Base-by-base conservation (phyloP, 2,888 invertebrate genomes). In the Drosophila villosipedis region DNA sequence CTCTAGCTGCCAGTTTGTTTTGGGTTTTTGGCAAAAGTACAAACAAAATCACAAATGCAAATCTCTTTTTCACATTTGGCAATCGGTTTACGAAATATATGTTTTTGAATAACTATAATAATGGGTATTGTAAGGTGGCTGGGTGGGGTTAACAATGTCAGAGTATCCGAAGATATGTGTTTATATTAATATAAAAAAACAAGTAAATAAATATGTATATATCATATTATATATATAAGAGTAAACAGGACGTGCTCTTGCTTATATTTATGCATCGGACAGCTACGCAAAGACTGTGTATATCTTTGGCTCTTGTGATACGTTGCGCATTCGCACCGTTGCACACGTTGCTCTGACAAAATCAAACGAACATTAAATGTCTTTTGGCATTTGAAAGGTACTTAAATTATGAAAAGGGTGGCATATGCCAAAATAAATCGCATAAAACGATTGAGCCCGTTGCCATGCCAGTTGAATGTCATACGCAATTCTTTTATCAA, bases 261-360 rank as follows among this genome's bases (percentile, higher is more conserved):
- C 28, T 25, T 2, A 4, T 61, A 37, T 41, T 54, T 61, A 41
- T 50, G 41, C 66, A 49, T 41, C 49, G 25, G 19, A 10, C 25
- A 31, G 39, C 43, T 49, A 49, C 53, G 49, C 19, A 50, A 0
- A 41, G 28, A 64, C 62, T 74, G 54, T 33, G 41, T 59, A 28
- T 43, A 60, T 39, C 12, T 41, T 47, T 39, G 53, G 9, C 7
- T 28, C 35, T 25, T 50, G 35, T 28, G 25, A 35, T 55, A 31
- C 49, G 67, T 80, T 79, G 65, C 80, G 77, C 69, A 80, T 79
- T 30, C 80, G 79, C 77, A 65, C 73, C 79, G 69, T 79, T 79
- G 76, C 69, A 76, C 80, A 80, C 72, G 43, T 50, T 55, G 60
- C 64, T 39, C 28, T 9, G 9, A 3, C 16, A 4, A 50, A 64